Base-by-base conservation (phyloP, 1,140 invertebrate genomes). In the Stenopsyche tienmushanensis region DNA sequence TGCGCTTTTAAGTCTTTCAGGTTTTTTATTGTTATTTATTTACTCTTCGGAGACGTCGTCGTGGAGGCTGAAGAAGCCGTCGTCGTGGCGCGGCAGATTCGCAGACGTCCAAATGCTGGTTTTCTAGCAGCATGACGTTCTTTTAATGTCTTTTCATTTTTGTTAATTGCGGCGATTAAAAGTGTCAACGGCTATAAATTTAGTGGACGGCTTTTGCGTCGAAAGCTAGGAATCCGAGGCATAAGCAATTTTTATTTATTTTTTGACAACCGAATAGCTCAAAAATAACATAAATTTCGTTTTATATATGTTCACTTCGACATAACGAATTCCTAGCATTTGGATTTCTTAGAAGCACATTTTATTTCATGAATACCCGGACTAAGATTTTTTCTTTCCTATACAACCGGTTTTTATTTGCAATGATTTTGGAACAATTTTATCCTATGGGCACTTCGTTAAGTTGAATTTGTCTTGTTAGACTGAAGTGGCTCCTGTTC, bases 101-200 rank as follows among this genome's bases (percentile, higher is more conserved):
- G 29, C 29, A 34, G 29, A 34, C 29, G 29, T 25, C 29, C 25
- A 34, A 34, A 29, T 55, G 52, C 29, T 29, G 39, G 52, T 55
- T 55, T 25, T 23, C 52, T 55, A 55, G 24, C 52, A 55, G 52
- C 52, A 55, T 55, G 52, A 55, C 25, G 52, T 39, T 55, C 15
- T 5, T 15, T 34, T 17, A n/a, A 18, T 34, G 15, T 29, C 15
- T 55, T 53, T 25, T 20, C 10, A 26, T 25, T 21, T 55, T 60
- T 42, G 57, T 60, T 60, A 60, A 60, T 60, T 60, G 57, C 57
- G 29, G 57, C 57, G 42, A 49, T 60, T 60, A 60, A 60, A 60
- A 60, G 41, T 60, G 57, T 60, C 57, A 60, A 26, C 20, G 57
- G 25, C 44, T 41, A 49, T 60, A 60, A 60, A 60, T 60, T 34